phyloP scores from a whole-genome alignment of 2,797 vertebrate species.

The Octomys mimax region DNA sequence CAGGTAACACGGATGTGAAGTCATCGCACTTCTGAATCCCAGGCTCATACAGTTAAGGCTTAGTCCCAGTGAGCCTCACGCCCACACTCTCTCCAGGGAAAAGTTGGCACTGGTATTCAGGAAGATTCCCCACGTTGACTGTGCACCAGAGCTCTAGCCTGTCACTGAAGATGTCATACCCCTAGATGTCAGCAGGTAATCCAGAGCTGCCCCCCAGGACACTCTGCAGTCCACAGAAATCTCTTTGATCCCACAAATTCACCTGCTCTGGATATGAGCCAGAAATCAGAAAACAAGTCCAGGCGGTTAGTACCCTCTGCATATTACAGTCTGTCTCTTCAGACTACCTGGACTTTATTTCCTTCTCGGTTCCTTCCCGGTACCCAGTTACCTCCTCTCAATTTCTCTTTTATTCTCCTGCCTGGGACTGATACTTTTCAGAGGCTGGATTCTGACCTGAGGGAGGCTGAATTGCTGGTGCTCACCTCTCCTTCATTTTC shows the following conservation, averaged over 20 bases:
- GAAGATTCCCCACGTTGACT: background rate
- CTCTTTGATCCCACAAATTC: background rate
- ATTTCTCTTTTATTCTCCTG: background rate
- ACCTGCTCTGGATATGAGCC: background rate
- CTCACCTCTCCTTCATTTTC: background rate
- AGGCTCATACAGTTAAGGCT: background rate
- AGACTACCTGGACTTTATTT: background rate
- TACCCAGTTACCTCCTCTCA: background rate
- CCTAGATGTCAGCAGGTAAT: rapidly evolving
- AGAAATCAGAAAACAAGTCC: background rate
- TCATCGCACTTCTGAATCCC: background rate
- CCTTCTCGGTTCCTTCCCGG: background rate
- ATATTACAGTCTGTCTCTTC: background rate
- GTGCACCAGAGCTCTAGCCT: background rate
- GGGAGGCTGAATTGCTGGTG: background rate
- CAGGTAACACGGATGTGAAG: background rate
- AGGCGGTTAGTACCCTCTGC: too few relatives aligned
- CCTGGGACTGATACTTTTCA: background rate
- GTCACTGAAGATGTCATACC: background rate
- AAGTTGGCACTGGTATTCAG: background rate
- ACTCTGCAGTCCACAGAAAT: background rate
- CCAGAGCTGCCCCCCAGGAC: background rate
- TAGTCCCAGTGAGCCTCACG: background rate
- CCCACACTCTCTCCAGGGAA: background rate
- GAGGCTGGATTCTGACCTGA: background rate